Percentiles rank a stretch among this genome's conserved stretches.
Conservation (phyloP, 1,140 invertebrate species). For the Saccostrea glomerata region DNA sequence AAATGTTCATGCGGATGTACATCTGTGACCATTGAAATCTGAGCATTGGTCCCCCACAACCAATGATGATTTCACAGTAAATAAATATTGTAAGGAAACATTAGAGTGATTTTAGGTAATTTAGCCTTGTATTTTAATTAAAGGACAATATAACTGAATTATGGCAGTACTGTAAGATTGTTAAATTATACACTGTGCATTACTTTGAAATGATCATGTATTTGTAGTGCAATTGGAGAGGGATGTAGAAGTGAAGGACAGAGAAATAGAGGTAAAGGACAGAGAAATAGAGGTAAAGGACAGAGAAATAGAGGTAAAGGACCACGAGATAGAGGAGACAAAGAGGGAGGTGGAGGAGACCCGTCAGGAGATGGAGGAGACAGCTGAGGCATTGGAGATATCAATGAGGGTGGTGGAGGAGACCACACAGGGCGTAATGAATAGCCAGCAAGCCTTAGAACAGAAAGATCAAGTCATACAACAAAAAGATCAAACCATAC, state of each 20-base stretch:
- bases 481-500: not conserved
- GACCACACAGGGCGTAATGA: not conserved
- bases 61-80: too few species aligned
- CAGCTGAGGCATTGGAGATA: not conserved
- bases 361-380: not conserved
- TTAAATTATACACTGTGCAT: too few species aligned
- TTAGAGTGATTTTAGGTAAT: too few species aligned
- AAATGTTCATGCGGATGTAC: too few species aligned
- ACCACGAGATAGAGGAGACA: not conserved
- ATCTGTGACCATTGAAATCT: too few species aligned
- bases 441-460: not conserved
- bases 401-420: not conserved
- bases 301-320: not conserved
- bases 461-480: not conserved
- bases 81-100: too few species aligned
- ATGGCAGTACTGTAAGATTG: too few species aligned
- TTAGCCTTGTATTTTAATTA: too few species aligned
- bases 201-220: not conserved
- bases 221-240: slow-evolving; percentile 11
- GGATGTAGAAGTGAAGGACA: not conserved
- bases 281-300: not conserved
- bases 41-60: too few species aligned
- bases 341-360: slow-evolving; percentile 3
- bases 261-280: not conserved
- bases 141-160: too few species aligned